Conservation (phyloP, 2,797 vertebrate species). For the Molossus alvarezi region DNA sequence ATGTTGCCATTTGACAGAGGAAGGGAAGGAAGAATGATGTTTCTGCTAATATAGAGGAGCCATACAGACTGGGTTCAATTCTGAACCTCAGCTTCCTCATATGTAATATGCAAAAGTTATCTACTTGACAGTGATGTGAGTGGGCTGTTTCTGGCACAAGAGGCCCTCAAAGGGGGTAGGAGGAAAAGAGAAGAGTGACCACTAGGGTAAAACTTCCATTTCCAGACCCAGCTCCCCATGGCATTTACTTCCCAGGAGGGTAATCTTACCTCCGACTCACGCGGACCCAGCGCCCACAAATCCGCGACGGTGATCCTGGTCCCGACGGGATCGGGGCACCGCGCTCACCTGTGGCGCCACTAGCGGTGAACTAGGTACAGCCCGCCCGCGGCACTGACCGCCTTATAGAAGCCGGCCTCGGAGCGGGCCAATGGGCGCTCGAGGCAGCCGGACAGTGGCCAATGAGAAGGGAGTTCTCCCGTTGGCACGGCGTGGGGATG, state of each 20-base stretch:
- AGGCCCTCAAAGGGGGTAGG: not conserved
- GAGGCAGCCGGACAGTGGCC: not conserved
- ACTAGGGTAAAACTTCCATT: not conserved
- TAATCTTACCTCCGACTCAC: conserved; percentile 85
- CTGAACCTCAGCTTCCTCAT: not conserved
- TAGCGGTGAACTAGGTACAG: accelerated
- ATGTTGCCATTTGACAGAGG: not conserved
- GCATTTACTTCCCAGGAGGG: not conserved
- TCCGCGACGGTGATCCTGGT: not conserved
- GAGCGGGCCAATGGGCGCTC: conserved; percentile 45
- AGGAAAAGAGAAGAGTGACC: not conserved
- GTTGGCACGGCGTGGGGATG: accelerated
- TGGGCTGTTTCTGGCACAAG: not conserved
- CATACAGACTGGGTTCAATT: not conserved
- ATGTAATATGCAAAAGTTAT: not conserved
- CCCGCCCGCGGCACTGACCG: accelerated
- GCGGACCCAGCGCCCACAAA: conserved; percentile 60
- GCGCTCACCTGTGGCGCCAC: not conserved
- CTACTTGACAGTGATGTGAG: not conserved
- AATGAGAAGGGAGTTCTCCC: conserved; percentile 2
- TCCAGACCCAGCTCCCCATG: not conserved
- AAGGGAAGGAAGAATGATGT: not conserved
- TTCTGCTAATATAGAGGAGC: not conserved
- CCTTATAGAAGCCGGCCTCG: not conserved
- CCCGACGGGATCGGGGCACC: accelerated